Base-by-base conservation (phyloP, 1,140 invertebrate genomes). In the Brachionus asplanchnoidis region DNA sequence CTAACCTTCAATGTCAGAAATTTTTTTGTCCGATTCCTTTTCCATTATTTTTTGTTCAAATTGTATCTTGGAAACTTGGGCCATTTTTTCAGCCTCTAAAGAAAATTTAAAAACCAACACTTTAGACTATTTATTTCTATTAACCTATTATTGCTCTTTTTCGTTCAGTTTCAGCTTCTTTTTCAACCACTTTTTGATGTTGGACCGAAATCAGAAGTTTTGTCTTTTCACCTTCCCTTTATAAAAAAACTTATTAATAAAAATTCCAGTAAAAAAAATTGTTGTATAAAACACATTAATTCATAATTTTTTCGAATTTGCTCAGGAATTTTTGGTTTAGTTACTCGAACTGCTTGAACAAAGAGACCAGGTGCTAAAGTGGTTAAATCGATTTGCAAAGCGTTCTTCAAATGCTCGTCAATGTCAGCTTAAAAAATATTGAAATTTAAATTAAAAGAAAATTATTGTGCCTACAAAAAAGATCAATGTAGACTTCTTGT, bases 291-390 rank as follows among this genome's bases (percentile, higher is more conserved):
- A n/a, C 91, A 93, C 94, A 96, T 96, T 28, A 94, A 89, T 91
- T 97, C 95, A 90, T 96, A 96, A 90, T 96, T 96, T 90, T 94
- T 95, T 65, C 95, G 90, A 85, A 97, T 96, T 17, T 93, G 91
- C 91, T 96, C 95, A 1, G 95, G 95, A 87, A 96, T 97, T 90
- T 95, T 96, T 46, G 95, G 95, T 89, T 96, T 96, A 1, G 95
- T 96, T 0, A 96, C 95, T 20, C 95, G 90, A 8, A 97, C 95
- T 23, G 94, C 93, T 87, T 95, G 94, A 79, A 97, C 93, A 85
- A 90, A 92, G 2, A 96, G 90, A 5, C 95, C 95, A 44, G 95
- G 95, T 2, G 95, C 94, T 91, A 95, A 93, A 88, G 93, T 92
- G 86, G 93, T 93, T 12, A 97, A 89, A 89, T 96, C 95, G 86